Base-by-base conservation (phyloP, 2,888 invertebrate genomes). In the Synergus japonicus region DNA sequence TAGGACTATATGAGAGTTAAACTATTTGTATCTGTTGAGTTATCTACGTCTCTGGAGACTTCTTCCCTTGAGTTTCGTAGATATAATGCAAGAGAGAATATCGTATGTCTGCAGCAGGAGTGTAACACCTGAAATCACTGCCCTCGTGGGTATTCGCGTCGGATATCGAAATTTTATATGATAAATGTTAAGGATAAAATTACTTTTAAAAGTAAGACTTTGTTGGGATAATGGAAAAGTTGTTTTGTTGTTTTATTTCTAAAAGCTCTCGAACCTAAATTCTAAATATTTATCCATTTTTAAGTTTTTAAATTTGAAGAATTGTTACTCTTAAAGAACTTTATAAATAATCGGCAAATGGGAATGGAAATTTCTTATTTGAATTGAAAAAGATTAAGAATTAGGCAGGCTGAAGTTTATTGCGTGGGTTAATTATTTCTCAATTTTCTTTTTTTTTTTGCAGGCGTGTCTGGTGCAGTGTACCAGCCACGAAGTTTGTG, bases 401-500 rank as follows among this genome's bases (percentile, higher is more conserved):
- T 73, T 46, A 73, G 46, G 54, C 46, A 37, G 29, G 4, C 46
- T 69, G 8, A 46, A 49, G 15, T 46, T 7, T 46, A 15, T 4
- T 10, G 18, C 2, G 13, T 0, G 54, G 64, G 13, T 49, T 79
- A 79, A 79, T 65, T 10, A 18, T 76, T 60, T 63, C 44, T 79
- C 10, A 2, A 29, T 67, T 69, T 81, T 78, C 66, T 82, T 77
- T 84, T 84, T 87, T n/a, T n/a, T 84, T 87, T 90, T 88, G 63
- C 87, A 89, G 88, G 86, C 84, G 88, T 87, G 87, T 85, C 86
- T 87, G 88, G 88, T 87, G 88, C 83, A 84, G 82, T 82, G 81
- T 86, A 85, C 87, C 88, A 87, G 84, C 85, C 85, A 83, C 86
- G 83, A 87, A 82, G 77, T 65, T 80, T 85, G 83, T 83, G 85